These are phyloP conservation scores for Trichopria drosophilae DNA, from an alignment of 2,888 invertebrate species.

Conservation along the genomic window DNA sequence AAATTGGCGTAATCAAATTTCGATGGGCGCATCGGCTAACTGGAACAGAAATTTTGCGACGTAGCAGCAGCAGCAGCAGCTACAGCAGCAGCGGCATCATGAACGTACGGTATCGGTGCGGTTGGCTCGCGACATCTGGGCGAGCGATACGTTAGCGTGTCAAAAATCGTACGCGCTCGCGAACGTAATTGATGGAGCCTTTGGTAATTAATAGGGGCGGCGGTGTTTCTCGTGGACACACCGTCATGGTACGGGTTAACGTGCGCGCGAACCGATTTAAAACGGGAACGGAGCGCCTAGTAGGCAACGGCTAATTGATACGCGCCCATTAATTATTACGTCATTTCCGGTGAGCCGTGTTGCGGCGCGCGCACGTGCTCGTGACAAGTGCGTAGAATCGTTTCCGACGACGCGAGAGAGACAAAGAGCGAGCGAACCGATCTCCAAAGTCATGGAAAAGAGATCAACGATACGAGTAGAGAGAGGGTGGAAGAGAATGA, in stretches of 20 bases:
- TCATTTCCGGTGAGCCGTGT: conserved; percentile 54
- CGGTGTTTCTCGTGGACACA: conserved; percentile 3
- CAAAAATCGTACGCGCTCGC: conserved; percentile 50
- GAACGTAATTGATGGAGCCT: conserved; percentile 55
- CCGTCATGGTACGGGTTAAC: conserved; percentile 36
- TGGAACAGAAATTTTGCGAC: too few relatives aligned
- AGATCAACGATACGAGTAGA: too few relatives aligned
- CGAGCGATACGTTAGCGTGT: conserved; percentile 56
- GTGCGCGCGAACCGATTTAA: conserved; percentile 46
- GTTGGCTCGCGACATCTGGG: conserved; percentile 57
- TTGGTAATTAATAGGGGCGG: conserved; percentile 55
- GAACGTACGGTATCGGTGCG: too few relatives aligned
- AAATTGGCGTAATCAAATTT: too few relatives aligned
- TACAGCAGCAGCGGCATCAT: too few relatives aligned
- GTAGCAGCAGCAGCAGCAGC: too few relatives aligned
- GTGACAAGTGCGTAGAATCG: conserved; percentile 48
- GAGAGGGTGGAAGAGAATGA: too few relatives aligned
- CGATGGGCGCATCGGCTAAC: too few relatives aligned
- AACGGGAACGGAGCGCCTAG: conserved; percentile 45
- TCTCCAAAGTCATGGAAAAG: too few relatives aligned
- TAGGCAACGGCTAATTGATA: conserved; percentile 54
- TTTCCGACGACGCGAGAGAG: not conserved
- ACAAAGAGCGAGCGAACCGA: not conserved
- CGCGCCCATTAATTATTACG: conserved; percentile 57
- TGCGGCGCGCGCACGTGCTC: conserved; percentile 52